A percentile compares a stretch with the other conserved stretches of the same genome.
These are phyloP conservation scores for Ophion ventricosus DNA, from an alignment of 2,888 invertebrate genomes.

Conservation along the genomic window DNA sequence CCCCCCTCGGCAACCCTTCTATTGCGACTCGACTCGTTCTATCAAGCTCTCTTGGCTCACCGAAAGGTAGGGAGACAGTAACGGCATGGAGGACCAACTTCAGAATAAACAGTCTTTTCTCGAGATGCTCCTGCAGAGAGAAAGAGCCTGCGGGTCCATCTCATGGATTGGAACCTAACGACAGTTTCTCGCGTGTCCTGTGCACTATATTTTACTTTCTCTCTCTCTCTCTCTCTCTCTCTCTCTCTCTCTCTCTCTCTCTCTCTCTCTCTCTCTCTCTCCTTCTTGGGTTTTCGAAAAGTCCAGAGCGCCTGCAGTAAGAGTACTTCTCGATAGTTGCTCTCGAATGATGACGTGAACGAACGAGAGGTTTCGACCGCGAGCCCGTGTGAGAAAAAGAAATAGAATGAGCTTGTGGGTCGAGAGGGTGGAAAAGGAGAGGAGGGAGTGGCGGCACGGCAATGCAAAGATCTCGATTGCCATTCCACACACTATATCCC, in stretches of 20 bases:
- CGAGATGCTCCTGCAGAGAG: constrained; percentile 31
- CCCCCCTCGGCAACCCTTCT: constrained; percentile 38
- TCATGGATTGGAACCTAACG: constrained; percentile 64
- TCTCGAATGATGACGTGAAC: constrained; percentile 54
- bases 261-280: constrained; percentile 13
- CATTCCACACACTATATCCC: constrained; percentile 19
- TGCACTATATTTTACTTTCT: constrained; percentile 31
- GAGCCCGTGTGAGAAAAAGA: neutral
- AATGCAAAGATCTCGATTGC: constrained; percentile 50
- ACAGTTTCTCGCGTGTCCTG: constrained; percentile 55
- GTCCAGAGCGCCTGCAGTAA: constrained; percentile 4
- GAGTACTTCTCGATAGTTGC: constrained; percentile 41
- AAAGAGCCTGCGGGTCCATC: constrained; percentile 54
- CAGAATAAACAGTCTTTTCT: constrained; percentile 66
- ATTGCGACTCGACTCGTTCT: constrained; percentile 39
- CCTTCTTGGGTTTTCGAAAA: constrained; percentile 41
- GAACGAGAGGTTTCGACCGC: constrained; percentile 53
- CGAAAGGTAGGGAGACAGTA: constrained; percentile 28
- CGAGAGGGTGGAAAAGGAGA: neutral
- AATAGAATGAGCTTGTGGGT: neutral
- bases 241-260: constrained; percentile 6
- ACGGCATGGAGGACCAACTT: constrained; percentile 63
- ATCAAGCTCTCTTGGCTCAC: constrained; percentile 60
- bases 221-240: constrained; percentile 11
- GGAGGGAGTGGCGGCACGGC: neutral